phyloP scores from a whole-genome alignment of 1,140 invertebrate species.

The Ceratina calcarata region DNA sequence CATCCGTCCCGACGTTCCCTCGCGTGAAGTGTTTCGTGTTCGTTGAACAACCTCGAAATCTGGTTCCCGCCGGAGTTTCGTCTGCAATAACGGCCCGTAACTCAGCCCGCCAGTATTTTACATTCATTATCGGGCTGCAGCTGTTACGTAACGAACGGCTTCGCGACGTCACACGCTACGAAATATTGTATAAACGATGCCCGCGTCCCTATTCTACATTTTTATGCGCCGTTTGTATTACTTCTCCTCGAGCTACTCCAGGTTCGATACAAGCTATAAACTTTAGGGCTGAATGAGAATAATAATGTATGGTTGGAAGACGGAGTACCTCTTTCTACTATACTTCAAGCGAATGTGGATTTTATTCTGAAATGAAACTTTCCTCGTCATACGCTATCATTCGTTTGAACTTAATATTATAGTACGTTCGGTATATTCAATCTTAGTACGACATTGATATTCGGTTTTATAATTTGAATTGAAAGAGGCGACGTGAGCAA shows the following conservation, averaged over 20 bases:
- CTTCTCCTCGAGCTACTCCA: background rate
- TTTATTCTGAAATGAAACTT: too few species aligned
- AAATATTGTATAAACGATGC: constrained; percentile 31
- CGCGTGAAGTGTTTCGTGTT: background rate
- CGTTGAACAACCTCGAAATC: background rate
- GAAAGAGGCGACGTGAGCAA: background rate
- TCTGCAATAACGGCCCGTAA: constrained; percentile 52
- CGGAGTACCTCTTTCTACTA: too few species aligned
- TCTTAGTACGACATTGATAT: too few species aligned
- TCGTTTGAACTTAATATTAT: too few species aligned
- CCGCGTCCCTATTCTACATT: constrained; percentile 12
- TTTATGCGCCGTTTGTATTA: constrained; percentile 12
- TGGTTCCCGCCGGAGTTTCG: background rate
- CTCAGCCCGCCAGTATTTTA: constrained; percentile 52
- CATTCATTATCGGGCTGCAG: constrained; percentile 67
- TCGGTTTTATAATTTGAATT: too few species aligned
- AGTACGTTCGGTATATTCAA: too few species aligned
- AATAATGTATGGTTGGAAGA: too few species aligned
- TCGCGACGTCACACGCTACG: constrained; percentile 17
- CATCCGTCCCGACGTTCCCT: constrained; percentile 13
- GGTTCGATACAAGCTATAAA: background rate
- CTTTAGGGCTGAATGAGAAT: background rate
- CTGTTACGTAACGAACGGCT: constrained; percentile 62
- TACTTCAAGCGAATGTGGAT: too few species aligned
- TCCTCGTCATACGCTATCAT: too few species aligned